phyloP scores from a whole-genome alignment of 2,888 invertebrate genomes.

The Exephanes ischioxanthus region DNA sequence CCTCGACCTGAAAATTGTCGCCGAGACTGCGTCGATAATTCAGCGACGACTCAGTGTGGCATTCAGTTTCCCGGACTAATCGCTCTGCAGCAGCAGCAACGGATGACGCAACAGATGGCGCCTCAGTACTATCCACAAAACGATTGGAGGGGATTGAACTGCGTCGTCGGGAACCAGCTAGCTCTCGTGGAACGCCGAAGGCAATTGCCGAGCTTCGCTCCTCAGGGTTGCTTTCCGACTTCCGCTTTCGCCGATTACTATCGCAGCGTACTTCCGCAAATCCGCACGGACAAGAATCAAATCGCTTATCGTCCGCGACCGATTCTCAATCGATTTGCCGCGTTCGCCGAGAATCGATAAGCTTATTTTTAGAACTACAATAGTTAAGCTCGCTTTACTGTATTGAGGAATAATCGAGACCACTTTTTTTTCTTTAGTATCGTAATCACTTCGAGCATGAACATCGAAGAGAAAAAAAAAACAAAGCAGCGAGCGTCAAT shows the following conservation, averaged over 20 bases:
- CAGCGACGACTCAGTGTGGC: background rate
- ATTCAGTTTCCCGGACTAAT: background rate
- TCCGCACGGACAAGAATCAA: background rate
- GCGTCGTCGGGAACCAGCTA: background rate
- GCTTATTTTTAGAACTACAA: background rate
- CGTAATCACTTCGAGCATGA: background rate
- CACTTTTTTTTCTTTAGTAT: background rate
- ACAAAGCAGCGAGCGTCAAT: background rate
- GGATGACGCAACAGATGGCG: background rate
- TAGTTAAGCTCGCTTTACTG: background rate
- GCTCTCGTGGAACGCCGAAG: background rate
- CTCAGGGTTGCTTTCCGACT: conserved; percentile 22
- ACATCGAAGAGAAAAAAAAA: background rate
- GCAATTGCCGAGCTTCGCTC: background rate
- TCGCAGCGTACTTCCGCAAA: background rate
- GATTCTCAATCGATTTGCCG: conserved; percentile 33
- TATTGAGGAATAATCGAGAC: background rate
- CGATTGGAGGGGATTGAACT: conserved; percentile 22
- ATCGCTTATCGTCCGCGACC: conserved; percentile 20
- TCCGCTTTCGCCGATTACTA: conserved; percentile 55
- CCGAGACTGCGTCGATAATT: background rate
- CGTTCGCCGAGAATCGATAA: background rate
- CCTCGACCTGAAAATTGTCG: conserved; percentile 1
- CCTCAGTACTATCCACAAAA: conserved; percentile 1
- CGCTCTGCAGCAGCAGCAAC: background rate